A percentile compares a stretch with the other conserved stretches of the same genome.
These are phyloP conservation scores for Catharus ustulatus DNA, from an alignment of 2,797 vertebrate species.

Conservation along the genomic window DNA sequence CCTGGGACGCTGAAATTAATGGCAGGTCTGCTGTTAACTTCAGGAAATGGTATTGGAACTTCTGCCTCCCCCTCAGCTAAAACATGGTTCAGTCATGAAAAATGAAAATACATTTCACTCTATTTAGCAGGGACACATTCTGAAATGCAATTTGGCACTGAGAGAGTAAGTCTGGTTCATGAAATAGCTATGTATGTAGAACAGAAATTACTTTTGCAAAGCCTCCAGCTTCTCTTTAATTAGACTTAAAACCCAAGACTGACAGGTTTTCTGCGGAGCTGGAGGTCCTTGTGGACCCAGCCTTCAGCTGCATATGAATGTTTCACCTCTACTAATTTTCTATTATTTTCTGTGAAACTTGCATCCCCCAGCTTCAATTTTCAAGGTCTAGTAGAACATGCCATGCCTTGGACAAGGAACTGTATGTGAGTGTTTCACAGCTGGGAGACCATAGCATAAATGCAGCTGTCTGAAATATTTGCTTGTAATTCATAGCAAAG, in stretches of 20 bases:
- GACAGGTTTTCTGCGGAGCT: conserved; percentile 31
- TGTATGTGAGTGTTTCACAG: not conserved
- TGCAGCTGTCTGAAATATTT: not conserved
- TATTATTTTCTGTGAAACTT: not conserved
- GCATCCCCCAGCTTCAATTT: not conserved
- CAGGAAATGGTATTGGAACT: conserved; percentile 47
- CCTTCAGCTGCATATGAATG: not conserved
- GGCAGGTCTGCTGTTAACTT: conserved; percentile 24
- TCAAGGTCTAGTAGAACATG: not conserved
- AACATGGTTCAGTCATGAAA: conserved; percentile 32
- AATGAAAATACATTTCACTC: conserved; percentile 51
- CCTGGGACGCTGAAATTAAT: conserved; percentile 30
- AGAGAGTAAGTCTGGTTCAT: conserved; percentile 37
- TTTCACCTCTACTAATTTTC: not conserved
- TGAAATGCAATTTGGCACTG: conserved; percentile 39
- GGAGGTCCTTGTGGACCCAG: conserved; percentile 2
- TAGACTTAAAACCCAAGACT: conserved; percentile 15
- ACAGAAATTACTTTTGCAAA: conserved; percentile 57
- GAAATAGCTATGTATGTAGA: not conserved
- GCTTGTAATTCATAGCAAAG: not conserved
- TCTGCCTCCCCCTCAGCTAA: conserved; percentile 50
- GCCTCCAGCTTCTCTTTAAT: conserved; percentile 36
- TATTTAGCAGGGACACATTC: conserved; percentile 52
- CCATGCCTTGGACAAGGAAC: not conserved
- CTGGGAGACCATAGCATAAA: not conserved